Evolutionary conservation across 1,140 invertebrate genomes (phyloP).

Genomic region (Lycorma delicatula): DNA sequence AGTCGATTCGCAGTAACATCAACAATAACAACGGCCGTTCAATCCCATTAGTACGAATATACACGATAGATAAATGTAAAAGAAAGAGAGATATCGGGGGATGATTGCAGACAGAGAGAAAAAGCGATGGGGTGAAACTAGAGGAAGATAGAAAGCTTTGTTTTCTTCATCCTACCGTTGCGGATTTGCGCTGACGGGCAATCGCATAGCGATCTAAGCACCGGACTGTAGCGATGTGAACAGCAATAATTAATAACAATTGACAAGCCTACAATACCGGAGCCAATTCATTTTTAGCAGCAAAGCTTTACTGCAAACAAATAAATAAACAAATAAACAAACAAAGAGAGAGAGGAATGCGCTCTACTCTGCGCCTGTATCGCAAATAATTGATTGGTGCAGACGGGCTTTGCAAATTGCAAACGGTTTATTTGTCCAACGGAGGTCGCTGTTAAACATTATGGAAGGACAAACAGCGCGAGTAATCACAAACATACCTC

Average conservation of each 20-base stretch:
- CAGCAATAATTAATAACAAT: conserved; percentile 1
- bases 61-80: too few species aligned
- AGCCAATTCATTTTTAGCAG: conserved; percentile 2
- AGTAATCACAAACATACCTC: conserved; percentile 5
- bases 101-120: too few species aligned
- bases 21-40: too few species aligned
- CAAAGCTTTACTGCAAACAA: not conserved
- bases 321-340: conserved; percentile 1
- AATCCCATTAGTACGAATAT: too few species aligned
- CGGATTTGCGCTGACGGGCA: not conserved
- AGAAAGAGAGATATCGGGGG: too few species aligned
- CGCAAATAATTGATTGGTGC: conserved; percentile 3
- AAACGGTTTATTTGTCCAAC: conserved; percentile 2
- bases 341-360: too few species aligned
- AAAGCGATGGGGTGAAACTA: too few species aligned
- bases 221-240: not conserved
- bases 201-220: not conserved
- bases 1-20: too few species aligned
- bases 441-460: conserved; percentile 3
- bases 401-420: conserved; percentile 4
- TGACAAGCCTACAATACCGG: too few species aligned
- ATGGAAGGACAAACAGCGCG: conserved; percentile 1
- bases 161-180: not conserved
- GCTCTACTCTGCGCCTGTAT: not conserved
- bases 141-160: too few species aligned